A percentile compares a stretch with the other conserved stretches of the same genome.
phyloP scores from a whole-genome alignment of 1,140 invertebrate species.

The Pseudobourletiella spinata region DNA sequence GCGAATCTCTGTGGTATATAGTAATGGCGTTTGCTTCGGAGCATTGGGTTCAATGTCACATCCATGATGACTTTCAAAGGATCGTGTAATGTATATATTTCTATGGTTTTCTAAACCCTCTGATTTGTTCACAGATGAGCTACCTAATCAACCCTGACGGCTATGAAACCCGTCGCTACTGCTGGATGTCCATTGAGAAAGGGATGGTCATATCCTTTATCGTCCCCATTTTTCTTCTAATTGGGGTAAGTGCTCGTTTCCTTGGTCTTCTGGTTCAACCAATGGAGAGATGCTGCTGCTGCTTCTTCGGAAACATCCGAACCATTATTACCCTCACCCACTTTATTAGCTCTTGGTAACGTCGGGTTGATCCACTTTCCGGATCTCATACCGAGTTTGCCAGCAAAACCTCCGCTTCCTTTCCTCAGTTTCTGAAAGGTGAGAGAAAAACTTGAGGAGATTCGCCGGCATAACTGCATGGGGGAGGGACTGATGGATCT shows the following conservation, averaged over 20 bases:
- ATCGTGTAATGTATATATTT: too few relatives aligned
- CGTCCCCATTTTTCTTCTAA: conserved; percentile 54
- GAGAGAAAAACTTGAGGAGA: background rate
- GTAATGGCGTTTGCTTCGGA: too few relatives aligned
- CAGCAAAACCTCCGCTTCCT: background rate
- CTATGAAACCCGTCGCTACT: conserved; percentile 59
- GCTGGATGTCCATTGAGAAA: conserved; percentile 61
- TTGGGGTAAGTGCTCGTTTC: conserved; percentile 47
- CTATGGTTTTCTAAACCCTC: too few relatives aligned
- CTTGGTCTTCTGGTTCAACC: background rate
- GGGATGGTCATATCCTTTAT: conserved; percentile 63
- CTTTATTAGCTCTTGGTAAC: too few relatives aligned
- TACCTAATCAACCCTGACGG: conserved; percentile 53
- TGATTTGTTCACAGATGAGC: conserved; percentile 47
- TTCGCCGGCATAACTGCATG: background rate
- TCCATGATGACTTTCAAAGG: too few relatives aligned
- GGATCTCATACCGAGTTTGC: background rate
- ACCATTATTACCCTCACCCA: too few relatives aligned
- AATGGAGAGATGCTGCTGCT: too few relatives aligned
- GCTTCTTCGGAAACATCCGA: too few relatives aligned
- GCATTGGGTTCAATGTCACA: too few relatives aligned
- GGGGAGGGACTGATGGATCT: background rate
- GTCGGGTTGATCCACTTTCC: background rate
- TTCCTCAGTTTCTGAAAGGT: background rate
- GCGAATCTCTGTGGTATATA: too few relatives aligned